Evolutionary conservation across 1,140 invertebrate genomes (phyloP), one percentile per base, ranked within the genome.

Genomic region (Bombus soroeensis): DNA sequence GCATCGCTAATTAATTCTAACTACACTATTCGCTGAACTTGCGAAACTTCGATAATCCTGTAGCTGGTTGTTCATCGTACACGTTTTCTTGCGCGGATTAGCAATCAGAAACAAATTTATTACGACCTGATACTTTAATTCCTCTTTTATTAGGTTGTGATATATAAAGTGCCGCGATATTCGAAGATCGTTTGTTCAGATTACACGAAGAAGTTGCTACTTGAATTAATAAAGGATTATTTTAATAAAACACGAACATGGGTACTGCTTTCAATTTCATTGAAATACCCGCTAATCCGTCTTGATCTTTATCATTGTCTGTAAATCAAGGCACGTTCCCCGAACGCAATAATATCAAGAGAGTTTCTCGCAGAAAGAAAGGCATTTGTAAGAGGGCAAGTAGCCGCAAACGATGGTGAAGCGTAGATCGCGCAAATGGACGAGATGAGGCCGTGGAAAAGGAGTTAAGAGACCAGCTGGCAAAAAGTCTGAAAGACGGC

Each of bases 401-500:
- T 28, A 43, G 43, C 53, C 34, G 74, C 74, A 15, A 76, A 76
- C 74, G 74, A 76, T 59, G 53, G 22, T 12, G 28, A 76, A 39
- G 74, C 53, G 74, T 37, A 18, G 12, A 25, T 39, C 75, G 75
- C 10, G 59, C 39, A 75, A 68, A 73, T n/a, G 43, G 68, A 64
- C 22, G 28, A 62, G 28, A 34, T 57, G 62, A 64, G n/a, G 25
- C 39, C 22, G 25, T 22, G 47, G 25, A 88, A 59, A 75, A 76
- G 62, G 71, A 81, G n/a, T 57, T 74, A 41, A 87, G 74, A 57
- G 59, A 64, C 34, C 18, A 78, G 57, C 64, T 34, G 85, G 77
- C 74, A 81, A 87, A 87, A 90, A 76, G 43, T 5, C 25, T 53
- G 34, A 22, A 85, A 57, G 83, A 79, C 18, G 59, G 71, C 71